These are phyloP conservation scores for Nannoperca obscura DNA, from an alignment of 2,797 vertebrate genomes.

Conservation along the genomic window DNA sequence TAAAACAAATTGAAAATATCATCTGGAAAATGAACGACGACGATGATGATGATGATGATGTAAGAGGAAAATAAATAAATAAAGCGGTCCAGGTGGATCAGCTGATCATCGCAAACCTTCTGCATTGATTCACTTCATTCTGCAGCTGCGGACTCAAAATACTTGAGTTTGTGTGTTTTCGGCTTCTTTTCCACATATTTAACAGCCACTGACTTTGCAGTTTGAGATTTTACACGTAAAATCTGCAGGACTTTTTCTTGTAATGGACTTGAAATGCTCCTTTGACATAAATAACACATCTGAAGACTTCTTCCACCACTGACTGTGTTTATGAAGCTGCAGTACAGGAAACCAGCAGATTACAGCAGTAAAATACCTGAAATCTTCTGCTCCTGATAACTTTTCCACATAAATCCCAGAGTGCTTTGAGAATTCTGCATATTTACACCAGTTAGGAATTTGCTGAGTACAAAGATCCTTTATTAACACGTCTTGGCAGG, in stretches of 20 bases:
- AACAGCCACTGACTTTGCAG: background rate
- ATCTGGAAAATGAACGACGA: conserved; percentile 78
- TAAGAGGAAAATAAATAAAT: conserved; percentile 67
- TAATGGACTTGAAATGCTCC: background rate
- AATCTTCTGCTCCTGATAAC: background rate
- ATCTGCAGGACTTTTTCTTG: background rate
- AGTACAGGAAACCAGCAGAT: conserved; percentile 5
- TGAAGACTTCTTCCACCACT: background rate
- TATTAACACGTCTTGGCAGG: conserved; percentile 71
- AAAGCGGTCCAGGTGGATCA: conserved; percentile 74
- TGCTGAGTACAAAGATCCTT: conserved; percentile 76
- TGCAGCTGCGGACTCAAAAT: background rate
- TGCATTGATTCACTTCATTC: background rate
- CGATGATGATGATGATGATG: conserved; percentile 74
- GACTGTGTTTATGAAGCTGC: background rate
- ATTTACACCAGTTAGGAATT: conserved; percentile 25
- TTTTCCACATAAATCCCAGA: background rate
- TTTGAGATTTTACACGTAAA: background rate
- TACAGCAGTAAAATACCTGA: background rate
- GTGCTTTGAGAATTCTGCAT: background rate
- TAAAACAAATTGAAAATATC: conserved; percentile 77
- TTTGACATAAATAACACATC: background rate
- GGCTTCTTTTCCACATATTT: background rate
- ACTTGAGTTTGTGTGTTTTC: background rate
- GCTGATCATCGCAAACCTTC: conserved; percentile 58